phyloP scores from a whole-genome alignment of 2,888 invertebrate genomes.

The Drosophila algonquin region DNA sequence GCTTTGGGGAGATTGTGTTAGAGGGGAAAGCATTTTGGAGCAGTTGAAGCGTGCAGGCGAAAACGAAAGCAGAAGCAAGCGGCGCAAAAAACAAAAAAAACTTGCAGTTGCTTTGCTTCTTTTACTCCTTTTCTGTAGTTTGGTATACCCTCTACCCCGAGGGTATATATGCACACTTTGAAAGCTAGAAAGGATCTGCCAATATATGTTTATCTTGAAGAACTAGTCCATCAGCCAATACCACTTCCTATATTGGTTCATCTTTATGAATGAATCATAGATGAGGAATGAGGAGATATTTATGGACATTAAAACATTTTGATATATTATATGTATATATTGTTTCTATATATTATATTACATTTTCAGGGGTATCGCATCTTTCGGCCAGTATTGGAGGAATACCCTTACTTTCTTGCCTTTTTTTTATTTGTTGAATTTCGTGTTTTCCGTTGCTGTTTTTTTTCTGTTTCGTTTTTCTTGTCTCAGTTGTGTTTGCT shows the following conservation, averaged over 20 bases:
- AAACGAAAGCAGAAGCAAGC: constrained; percentile 71
- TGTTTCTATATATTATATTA: too few relatives aligned
- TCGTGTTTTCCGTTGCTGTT: constrained; percentile 53
- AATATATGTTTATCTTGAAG: too few relatives aligned
- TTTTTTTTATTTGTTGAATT: constrained; percentile 34
- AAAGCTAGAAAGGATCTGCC: background rate
- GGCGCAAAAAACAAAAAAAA: constrained; percentile 17
- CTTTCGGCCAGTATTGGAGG: background rate
- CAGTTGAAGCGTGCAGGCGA: constrained; percentile 78
- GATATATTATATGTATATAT: too few relatives aligned
- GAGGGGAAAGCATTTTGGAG: constrained; percentile 42
- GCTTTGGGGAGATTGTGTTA: background rate
- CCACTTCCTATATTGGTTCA: too few relatives aligned
- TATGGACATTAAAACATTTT: background rate
- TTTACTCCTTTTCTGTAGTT: background rate
- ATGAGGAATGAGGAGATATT: too few relatives aligned
- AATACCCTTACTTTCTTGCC: background rate
- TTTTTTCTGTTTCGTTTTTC: constrained; percentile 61
- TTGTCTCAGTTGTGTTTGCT: constrained; percentile 70
- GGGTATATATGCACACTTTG: background rate
- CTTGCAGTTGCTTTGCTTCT: constrained; percentile 25
- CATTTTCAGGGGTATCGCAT: background rate
- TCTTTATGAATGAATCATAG: too few relatives aligned
- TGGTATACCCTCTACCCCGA: background rate
- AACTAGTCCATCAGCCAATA: too few relatives aligned